phyloP scores from a whole-genome alignment of 2,888 invertebrate genomes.

The Tetragnatha montana region DNA sequence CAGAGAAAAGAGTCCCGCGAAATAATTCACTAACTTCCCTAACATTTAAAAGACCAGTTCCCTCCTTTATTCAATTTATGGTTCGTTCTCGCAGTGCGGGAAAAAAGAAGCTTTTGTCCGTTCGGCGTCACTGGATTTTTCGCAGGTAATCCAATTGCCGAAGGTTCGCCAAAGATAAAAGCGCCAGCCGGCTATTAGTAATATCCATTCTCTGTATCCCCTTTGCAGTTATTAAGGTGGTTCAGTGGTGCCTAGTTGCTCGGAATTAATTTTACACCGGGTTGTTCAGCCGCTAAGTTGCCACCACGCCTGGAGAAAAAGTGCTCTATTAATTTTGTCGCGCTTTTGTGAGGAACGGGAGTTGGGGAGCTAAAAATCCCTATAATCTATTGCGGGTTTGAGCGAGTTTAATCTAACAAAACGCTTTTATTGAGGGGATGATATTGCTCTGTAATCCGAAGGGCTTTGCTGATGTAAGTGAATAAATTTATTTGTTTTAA shows the following conservation, averaged over 20 bases:
- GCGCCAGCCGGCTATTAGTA: slow-evolving; percentile 3
- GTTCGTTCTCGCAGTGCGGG: neutral
- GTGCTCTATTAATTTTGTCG: slow-evolving; percentile 21
- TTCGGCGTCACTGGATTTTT: slow-evolving; percentile 3
- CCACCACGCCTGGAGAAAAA: neutral
- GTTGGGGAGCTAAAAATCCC: neutral
- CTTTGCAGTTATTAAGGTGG: slow-evolving; percentile 27
- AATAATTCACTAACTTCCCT: neutral
- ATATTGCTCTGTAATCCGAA: too few species aligned
- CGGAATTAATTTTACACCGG: slow-evolving; percentile 29
- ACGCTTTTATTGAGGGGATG: neutral
- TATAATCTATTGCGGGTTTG: neutral
- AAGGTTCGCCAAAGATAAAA: slow-evolving; percentile 17
- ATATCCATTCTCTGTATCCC: neutral
- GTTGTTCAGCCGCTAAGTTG: neutral
- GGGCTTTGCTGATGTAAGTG: too few species aligned
- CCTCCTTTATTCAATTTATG: slow-evolving; percentile 5
- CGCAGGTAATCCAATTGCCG: slow-evolving; percentile 4
- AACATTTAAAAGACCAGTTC: slow-evolving; percentile 19
- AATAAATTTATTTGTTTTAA: too few species aligned
- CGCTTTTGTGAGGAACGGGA: neutral
- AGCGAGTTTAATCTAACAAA: neutral
- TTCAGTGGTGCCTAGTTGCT: slow-evolving; percentile 19
- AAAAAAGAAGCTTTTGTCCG: neutral
- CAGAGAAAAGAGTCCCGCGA: neutral